Base-by-base conservation (phyloP, 2,113 vertebrate species). In the Deroptyus accipitrinus region DNA sequence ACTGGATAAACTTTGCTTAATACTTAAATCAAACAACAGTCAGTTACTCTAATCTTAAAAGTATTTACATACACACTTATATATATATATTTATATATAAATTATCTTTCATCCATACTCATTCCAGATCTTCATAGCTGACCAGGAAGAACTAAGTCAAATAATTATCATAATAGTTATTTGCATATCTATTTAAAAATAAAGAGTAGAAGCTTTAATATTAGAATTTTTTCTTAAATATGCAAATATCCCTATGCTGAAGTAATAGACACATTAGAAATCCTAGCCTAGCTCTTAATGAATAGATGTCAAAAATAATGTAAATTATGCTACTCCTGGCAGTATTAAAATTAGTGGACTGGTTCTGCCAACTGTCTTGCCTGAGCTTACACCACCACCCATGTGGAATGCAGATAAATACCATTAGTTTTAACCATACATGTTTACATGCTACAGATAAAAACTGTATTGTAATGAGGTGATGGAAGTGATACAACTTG, bases 391-490 rank as follows among this genome's bases (percentile, higher is more conserved):
- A 91, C 3, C 73, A 74, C 5, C 54, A 57, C 1, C 7, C 20
- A n/a, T 7, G 6, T 35, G 19, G 77, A 75, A 95, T 92, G 46
- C 55, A 83, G 66, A 66, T 81, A 95, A 86, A 75, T 77, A 88
- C 61, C 69, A 90, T 57, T 85, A 68, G 51, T 94, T 97, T 97
- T 94, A 94, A 74, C 51, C 24, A 72, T 70, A 86, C 16, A 37
- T 59, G 23, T 96, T 96, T 92, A 80, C 67, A 57, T 84, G 33
- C 22, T 89, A 87, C 92, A 96, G 42, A 57, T 93, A 93, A 96
- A 83, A 28, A 76, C 25, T 31, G 68, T 63, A 54, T 49, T 67
- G 23, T 78, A 83, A 73, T 74, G 64, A 74, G 39, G 39, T 76
- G 31, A 61, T 59, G 70, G 31, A 70, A 66, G 24, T n/a, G 28